A percentile compares a stretch with the other conserved stretches of the same genome.
Conservation (phyloP, 2,113 vertebrate species). For the Morone chrysops region DNA sequence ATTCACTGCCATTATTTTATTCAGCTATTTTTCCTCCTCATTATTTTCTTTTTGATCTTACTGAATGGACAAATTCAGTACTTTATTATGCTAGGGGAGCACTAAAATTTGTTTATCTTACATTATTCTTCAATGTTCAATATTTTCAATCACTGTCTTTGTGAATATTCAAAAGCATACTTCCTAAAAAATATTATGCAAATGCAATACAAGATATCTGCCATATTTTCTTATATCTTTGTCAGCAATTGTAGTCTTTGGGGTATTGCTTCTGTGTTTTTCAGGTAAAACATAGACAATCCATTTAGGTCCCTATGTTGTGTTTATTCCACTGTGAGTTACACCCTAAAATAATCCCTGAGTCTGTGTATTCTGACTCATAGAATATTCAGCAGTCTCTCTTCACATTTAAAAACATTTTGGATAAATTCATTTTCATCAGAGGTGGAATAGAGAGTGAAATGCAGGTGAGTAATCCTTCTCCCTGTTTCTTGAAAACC, state of each 20-base stretch:
- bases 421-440: slow-evolving; percentile 53
- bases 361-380: slow-evolving; percentile 29
- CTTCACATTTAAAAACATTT: slow-evolving; percentile 43
- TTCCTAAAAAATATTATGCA: not conserved
- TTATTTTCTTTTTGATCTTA: not conserved
- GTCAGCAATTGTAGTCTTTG: not conserved
- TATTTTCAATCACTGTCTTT: not conserved
- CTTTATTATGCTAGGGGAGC: not conserved
- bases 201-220: not conserved
- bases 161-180: not conserved
- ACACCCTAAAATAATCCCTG: slow-evolving; percentile 19
- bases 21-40: not conserved
- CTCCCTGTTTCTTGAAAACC: slow-evolving; percentile 1
- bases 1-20: not conserved
- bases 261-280: not conserved
- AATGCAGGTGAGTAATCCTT: slow-evolving; percentile 47
- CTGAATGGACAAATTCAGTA: not conserved
- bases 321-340: slow-evolving; percentile 35
- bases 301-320: slow-evolving; percentile 37
- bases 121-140: not conserved
- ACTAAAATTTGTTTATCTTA: not conserved
- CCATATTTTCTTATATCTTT: not conserved
- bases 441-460: slow-evolving; percentile 22
- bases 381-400: slow-evolving; percentile 44
- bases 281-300: slow-evolving; percentile 43